Conservation (phyloP, 2,797 vertebrate genomes). For the Fratercula arctica region DNA sequence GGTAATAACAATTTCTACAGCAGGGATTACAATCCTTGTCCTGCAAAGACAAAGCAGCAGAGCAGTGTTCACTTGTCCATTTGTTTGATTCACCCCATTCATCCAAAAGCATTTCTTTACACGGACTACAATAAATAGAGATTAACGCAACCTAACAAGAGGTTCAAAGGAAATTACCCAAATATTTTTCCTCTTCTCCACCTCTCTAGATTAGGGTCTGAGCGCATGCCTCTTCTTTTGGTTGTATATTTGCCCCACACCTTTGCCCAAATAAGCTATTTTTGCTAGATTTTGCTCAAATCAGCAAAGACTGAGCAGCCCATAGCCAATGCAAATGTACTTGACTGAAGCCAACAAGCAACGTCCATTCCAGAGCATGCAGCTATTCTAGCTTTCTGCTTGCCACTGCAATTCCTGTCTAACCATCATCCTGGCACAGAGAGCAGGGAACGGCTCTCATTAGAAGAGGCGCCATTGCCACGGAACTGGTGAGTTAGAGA, state of each 20-base stretch:
- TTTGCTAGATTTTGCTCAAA: not conserved
- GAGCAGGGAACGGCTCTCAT: not conserved
- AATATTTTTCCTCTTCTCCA: not conserved
- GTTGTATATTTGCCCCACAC: not conserved
- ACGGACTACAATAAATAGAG: not conserved
- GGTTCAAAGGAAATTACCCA: not conserved
- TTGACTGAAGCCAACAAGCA: not conserved
- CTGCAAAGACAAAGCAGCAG: not conserved
- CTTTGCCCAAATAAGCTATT: not conserved
- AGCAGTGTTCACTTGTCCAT: not conserved
- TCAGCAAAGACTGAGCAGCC: not conserved
- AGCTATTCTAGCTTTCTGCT: conserved; percentile 8
- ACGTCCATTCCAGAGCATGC: not conserved
- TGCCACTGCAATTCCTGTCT: conserved; percentile 10
- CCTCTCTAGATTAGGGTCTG: not conserved
- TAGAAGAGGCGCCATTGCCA: not conserved
- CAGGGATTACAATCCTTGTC: not conserved
- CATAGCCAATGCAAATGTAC: not conserved
- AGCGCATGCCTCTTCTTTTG: not conserved
- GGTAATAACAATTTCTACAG: not conserved
- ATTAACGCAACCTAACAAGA: not conserved
- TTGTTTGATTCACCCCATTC: not conserved
- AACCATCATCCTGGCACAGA: not conserved
- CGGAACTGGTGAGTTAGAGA: not conserved
- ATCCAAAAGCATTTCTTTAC: not conserved